These are phyloP conservation scores for Tragelaphus oryx DNA, from an alignment of 2,797 vertebrate genomes.

Conservation along the genomic window DNA sequence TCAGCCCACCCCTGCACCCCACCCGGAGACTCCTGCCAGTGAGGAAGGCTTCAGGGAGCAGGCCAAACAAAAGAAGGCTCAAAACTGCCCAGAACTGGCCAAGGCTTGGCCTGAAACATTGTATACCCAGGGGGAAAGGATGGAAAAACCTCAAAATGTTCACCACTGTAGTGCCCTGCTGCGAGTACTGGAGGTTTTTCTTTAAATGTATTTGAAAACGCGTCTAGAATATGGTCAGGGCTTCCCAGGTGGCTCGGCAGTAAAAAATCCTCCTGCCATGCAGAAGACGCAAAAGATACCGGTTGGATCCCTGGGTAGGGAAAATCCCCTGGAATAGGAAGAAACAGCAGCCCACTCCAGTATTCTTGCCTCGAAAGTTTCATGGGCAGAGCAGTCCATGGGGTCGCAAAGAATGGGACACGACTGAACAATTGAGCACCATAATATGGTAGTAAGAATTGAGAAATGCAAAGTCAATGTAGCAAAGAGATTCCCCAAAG, in stretches of 20 bases:
- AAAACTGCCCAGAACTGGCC: rapidly evolving
- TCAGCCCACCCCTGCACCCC: neutral
- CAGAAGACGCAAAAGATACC: neutral
- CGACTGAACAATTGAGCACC: neutral
- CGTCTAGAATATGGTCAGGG: neutral
- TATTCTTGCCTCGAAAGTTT: neutral
- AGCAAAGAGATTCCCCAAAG: neutral
- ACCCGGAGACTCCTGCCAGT: neutral
- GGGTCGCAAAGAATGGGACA: neutral
- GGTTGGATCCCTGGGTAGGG: neutral
- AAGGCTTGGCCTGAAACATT: neutral
- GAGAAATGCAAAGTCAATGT: neutral
- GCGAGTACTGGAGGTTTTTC: neutral
- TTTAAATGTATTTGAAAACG: neutral
- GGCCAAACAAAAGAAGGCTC: neutral
- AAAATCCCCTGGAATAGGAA: neutral
- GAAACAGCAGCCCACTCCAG: neutral
- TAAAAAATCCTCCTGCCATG: neutral
- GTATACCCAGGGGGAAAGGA: too few species aligned
- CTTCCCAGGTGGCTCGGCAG: neutral
- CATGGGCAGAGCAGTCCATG: neutral
- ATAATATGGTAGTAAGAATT: rapidly evolving
- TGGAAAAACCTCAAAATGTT: rapidly evolving
- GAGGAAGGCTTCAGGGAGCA: neutral
- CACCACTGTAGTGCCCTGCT: rapidly evolving